These are phyloP conservation scores for Campodea augens DNA, from an alignment of 1,140 invertebrate species.

Conservation along the genomic window DNA sequence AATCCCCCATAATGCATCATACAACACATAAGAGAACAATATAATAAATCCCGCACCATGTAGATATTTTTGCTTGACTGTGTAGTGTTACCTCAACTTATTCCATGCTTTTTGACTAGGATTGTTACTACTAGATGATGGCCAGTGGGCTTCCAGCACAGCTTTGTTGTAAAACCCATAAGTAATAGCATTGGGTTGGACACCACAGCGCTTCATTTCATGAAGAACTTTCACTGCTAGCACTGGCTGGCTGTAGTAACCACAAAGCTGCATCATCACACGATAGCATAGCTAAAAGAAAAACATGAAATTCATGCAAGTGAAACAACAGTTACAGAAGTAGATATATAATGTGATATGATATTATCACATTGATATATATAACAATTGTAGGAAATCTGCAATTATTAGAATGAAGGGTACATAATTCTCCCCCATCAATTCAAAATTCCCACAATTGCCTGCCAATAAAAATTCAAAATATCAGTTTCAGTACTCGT, in stretches of 20 bases:
- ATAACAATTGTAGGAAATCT: no score
- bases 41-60: no score
- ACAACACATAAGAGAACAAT: no score
- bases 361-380: constrained; percentile 14
- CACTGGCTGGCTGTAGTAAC: constrained; percentile 78
- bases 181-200: constrained; percentile 93
- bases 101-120: constrained; percentile 75
- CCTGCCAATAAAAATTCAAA: no score
- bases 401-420: constrained; percentile 6
- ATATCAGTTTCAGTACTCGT: no score
- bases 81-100: constrained; percentile 45
- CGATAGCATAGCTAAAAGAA: constrained; percentile 71
- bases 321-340: constrained; percentile 1
- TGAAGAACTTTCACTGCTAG: constrained; percentile 86
- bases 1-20: no score
- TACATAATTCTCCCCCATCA: no score
- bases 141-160: constrained; percentile 88
- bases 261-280: constrained; percentile 96
- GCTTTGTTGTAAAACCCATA: constrained; percentile 75
- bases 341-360: constrained; percentile 8
- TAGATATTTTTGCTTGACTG: no score
- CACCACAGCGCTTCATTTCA: constrained; percentile 83
- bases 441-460: no score
- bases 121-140: constrained; percentile 62
- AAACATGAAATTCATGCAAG: no score